A percentile compares a stretch with the other conserved stretches of the same genome.
These are phyloP conservation scores for Apeira syringaria DNA, from an alignment of 2,888 invertebrate species.

Conservation along the genomic window DNA sequence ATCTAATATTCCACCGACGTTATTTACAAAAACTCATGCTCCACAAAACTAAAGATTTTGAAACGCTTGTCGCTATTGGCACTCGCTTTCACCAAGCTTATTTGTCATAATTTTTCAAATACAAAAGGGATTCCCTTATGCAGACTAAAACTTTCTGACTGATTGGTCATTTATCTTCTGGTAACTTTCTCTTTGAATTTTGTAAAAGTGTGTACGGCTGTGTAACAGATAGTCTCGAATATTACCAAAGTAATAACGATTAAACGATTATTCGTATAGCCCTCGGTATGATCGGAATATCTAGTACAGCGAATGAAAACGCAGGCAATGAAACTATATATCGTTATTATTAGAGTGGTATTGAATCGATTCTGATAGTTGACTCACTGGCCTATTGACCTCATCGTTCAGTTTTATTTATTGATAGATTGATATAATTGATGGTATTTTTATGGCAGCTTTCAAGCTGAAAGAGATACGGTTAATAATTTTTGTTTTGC, in stretches of 20 bases:
- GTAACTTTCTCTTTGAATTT: constrained; percentile 27
- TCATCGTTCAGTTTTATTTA: constrained; percentile 38
- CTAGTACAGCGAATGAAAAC: constrained; percentile 28
- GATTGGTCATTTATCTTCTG: constrained; percentile 32
- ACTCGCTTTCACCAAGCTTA: constrained; percentile 24
- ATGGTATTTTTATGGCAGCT: constrained; percentile 17
- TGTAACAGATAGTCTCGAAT: constrained; percentile 19
- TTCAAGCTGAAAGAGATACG: constrained; percentile 4
- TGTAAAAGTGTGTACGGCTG: constrained; percentile 18
- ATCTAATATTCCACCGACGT: no score
- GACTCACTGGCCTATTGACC: constrained; percentile 48
- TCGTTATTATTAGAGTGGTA: constrained; percentile 31
- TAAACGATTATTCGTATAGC: constrained; percentile 24
- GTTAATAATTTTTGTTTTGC: not conserved
- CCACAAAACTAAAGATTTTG: constrained; percentile 1
- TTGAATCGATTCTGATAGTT: constrained; percentile 40
- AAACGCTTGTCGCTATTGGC: not conserved
- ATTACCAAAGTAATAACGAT: constrained; percentile 20
- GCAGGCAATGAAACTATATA: constrained; percentile 5
- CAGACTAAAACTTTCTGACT: constrained; percentile 26
- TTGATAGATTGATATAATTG: constrained; percentile 36
- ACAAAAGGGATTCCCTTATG: constrained; percentile 28
- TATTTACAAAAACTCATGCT: not conserved
- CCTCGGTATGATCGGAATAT: constrained; percentile 31
- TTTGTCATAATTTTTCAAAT: constrained; percentile 22